Evolutionary conservation across 2,888 invertebrate species (phyloP).

Genomic region (Eristalinus sepulchralis): DNA sequence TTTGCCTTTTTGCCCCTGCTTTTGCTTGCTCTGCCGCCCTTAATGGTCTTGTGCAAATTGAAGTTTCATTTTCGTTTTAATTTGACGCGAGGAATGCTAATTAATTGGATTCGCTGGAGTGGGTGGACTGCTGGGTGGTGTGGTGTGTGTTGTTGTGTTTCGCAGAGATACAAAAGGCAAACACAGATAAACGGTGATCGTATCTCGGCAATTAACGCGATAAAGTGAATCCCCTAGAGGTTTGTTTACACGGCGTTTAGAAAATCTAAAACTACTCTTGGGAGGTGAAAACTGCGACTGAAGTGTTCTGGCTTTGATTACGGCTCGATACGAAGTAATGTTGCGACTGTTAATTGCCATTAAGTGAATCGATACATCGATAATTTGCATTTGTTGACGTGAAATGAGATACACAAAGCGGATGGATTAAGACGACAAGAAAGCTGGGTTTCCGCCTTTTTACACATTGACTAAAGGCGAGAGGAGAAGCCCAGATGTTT

Average conservation of each 20-base stretch:
- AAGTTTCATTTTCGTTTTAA: neutral
- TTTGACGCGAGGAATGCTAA: constrained; percentile 12
- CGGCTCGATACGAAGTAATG: neutral
- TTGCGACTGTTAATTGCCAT: neutral
- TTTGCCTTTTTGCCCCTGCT: neutral
- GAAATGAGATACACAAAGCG: neutral
- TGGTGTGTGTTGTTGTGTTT: neutral
- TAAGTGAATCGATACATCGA: neutral
- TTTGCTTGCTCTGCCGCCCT: neutral
- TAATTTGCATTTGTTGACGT: neutral
- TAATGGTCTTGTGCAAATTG: neutral
- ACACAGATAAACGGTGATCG: neutral
- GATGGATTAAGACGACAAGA: neutral
- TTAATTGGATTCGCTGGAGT: constrained; percentile 13
- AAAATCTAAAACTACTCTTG: neutral
- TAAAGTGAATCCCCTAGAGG: neutral
- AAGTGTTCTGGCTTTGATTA: neutral
- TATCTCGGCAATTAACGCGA: neutral
- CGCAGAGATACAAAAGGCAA: neutral
- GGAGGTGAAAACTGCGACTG: neutral
- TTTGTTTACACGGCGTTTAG: neutral
- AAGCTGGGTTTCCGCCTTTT: no score
- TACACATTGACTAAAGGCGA: no score
- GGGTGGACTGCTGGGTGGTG: neutral
- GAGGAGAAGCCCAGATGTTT: no score